Evolutionary conservation across 2,888 invertebrate species (phyloP).

Genomic region (Lycia hirtaria): DNA sequence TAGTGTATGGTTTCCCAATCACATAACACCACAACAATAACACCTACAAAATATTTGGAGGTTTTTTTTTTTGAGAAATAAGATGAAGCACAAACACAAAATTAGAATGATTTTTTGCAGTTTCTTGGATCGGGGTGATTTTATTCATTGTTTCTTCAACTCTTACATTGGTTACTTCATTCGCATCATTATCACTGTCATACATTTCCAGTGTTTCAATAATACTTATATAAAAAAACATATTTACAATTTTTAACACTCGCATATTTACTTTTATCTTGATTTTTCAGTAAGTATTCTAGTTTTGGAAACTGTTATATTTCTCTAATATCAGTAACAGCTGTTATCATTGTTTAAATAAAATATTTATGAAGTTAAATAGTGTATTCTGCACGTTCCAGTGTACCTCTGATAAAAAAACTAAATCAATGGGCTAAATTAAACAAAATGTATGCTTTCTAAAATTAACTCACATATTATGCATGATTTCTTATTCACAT

Average conservation of each 20-base stretch:
- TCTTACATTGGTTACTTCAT: neutral
- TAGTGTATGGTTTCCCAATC: slow-evolving; percentile 46
- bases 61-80: slow-evolving; percentile 9
- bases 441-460: neutral
- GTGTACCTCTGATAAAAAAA: neutral
- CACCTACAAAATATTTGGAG: slow-evolving; percentile 28
- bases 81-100: slow-evolving; percentile 23
- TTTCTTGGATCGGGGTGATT: slow-evolving; percentile 2
- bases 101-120: slow-evolving; percentile 7
- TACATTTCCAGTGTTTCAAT: slow-evolving; percentile 3
- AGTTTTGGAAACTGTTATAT: neutral
- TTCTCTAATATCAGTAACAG: neutral
- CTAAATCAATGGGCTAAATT: neutral
- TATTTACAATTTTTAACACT: neutral
- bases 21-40: slow-evolving; percentile 59
- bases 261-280: neutral
- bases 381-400: neutral
- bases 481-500: slow-evolving; percentile 28
- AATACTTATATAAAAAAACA: slow-evolving; percentile 4
- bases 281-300: neutral
- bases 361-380: neutral
- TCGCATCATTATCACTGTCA: slow-evolving; percentile 3
- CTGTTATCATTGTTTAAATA: no score
- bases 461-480: neutral
- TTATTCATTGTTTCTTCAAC: neutral